A percentile compares a stretch with the other conserved stretches of the same genome.
phyloP scores from a whole-genome alignment of 2,797 vertebrate species.

The Hyperoplus lanceolatus region DNA sequence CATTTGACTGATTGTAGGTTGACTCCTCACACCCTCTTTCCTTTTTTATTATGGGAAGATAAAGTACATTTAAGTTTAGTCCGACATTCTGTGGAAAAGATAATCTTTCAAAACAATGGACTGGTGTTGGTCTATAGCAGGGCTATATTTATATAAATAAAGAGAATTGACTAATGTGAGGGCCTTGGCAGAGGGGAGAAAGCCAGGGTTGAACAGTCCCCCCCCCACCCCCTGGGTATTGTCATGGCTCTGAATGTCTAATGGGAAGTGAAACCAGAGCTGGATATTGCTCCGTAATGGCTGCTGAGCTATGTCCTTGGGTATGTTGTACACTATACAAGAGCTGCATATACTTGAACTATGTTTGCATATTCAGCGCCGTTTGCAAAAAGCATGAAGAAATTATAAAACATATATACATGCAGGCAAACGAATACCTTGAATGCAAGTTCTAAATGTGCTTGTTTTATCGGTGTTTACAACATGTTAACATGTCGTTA shows the following conservation, averaged over 20 bases:
- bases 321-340: conserved; percentile 36
- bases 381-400: background rate
- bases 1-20: background rate
- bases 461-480: too few relatives aligned
- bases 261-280: conserved; percentile 80
- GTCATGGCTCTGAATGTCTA: conserved; percentile 79
- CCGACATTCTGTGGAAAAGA: background rate
- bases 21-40: background rate
- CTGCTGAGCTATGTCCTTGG: conserved; percentile 62
- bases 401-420: background rate
- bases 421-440: background rate
- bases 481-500: conserved; percentile 14
- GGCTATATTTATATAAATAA: background rate
- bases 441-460: background rate
- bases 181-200: conserved; percentile 47
- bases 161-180: conserved; percentile 48
- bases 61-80: background rate
- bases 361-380: conserved; percentile 19
- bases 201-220: conserved; percentile 49
- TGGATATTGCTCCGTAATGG: conserved; percentile 65
- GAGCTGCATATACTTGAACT: conserved; percentile 42
- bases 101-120: conserved; percentile 9
- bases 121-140: background rate
- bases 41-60: background rate
- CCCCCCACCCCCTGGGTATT: conserved; percentile 65